A percentile compares a stretch with the other conserved stretches of the same genome.
Conservation (phyloP, 2,797 vertebrate genomes). For the Oceanodroma leucorhoa region DNA sequence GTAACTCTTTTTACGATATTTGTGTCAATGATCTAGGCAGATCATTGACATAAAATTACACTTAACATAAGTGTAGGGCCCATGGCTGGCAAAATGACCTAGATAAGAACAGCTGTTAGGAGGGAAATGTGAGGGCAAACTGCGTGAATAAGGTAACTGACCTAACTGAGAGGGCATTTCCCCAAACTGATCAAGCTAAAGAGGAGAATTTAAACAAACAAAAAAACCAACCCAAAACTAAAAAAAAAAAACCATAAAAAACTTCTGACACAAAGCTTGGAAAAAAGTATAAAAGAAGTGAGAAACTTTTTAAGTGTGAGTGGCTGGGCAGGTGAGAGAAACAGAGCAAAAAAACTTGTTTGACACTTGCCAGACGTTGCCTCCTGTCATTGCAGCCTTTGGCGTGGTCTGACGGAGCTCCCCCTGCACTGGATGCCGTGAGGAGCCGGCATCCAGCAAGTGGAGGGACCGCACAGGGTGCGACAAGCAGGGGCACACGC, state of each 20-base stretch:
- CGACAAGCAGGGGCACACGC: background rate
- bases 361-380: background rate
- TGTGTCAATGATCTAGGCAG: background rate
- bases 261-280: background rate
- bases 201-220: background rate
- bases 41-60: background rate
- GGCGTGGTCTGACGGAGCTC: background rate
- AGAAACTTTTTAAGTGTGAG: background rate
- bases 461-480: background rate
- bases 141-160: background rate
- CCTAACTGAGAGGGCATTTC: background rate
- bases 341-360: background rate
- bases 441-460: background rate
- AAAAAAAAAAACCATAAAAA: background rate
- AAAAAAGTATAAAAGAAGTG: background rate
- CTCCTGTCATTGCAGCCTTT: background rate
- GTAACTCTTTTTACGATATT: background rate
- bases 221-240: no score
- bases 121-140: background rate
- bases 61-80: rapidly evolving
- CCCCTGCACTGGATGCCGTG: background rate
- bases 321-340: background rate
- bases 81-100: background rate
- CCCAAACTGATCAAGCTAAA: background rate
- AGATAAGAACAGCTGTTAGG: rapidly evolving